A percentile compares a stretch with the other conserved stretches of the same genome.
These are phyloP conservation scores for Oppia nitens DNA, from an alignment of 1,140 invertebrate species.

Conservation along the genomic window DNA sequence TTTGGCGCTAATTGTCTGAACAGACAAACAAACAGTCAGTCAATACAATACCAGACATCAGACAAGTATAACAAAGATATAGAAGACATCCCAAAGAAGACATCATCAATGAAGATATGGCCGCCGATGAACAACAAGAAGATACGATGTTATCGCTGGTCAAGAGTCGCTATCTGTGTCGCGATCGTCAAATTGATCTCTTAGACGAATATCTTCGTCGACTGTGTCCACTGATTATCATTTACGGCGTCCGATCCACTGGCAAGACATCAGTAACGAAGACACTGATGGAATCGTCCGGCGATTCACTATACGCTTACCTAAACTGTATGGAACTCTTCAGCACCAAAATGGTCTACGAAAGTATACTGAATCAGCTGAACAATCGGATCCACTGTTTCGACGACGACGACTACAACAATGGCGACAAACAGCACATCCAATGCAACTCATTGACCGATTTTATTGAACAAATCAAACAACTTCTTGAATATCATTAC, in stretches of 20 bases:
- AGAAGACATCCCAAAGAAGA: too few species aligned
- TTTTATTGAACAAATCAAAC: background rate
- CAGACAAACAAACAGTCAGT: too few species aligned
- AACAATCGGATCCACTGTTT: background rate
- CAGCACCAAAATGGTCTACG: background rate
- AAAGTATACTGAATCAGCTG: background rate
- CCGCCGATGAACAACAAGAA: too few species aligned
- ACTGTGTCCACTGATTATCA: background rate
- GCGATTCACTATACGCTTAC: background rate
- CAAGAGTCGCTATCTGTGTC: background rate
- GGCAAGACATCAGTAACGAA: background rate
- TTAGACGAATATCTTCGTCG: background rate
- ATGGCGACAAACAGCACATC: too few species aligned
- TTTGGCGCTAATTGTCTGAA: too few species aligned
- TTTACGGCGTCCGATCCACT: conserved; percentile 1
- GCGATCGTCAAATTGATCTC: background rate
- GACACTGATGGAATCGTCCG: background rate
- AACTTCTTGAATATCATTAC: background rate
- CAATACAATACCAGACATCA: too few species aligned
- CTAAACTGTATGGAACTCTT: background rate
- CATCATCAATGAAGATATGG: too few species aligned
- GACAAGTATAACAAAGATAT: too few species aligned
- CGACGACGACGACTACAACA: too few species aligned
- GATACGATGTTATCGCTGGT: background rate
- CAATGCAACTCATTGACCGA: too few species aligned